These are phyloP conservation scores for Nipponia nippon DNA, from an alignment of 2,113 vertebrate genomes.

Conservation along the genomic window DNA sequence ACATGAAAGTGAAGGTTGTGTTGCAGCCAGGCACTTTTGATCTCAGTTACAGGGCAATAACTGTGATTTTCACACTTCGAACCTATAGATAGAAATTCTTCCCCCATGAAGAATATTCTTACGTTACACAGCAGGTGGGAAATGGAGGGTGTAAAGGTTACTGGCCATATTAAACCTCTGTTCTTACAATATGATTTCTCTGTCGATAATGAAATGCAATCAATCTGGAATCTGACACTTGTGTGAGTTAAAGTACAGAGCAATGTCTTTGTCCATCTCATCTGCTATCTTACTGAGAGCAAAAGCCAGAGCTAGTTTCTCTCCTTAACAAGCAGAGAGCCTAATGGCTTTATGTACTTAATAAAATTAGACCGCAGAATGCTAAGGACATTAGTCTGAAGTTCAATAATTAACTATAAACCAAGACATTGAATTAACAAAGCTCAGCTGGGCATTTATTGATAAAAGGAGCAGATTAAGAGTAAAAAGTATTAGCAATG, in stretches of 20 bases:
- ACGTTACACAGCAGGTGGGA: neutral
- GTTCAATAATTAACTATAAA: constrained; percentile 3
- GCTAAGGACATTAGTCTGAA: neutral
- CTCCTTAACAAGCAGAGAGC: neutral
- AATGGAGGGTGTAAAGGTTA: neutral
- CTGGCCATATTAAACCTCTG: neutral
- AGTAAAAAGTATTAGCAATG: neutral
- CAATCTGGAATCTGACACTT: neutral
- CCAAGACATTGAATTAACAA: neutral
- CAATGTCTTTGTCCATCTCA: neutral
- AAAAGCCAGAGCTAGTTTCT: neutral
- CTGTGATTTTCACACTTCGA: neutral
- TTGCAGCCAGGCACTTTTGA: neutral
- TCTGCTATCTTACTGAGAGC: neutral
- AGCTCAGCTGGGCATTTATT: neutral
- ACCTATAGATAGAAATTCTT: neutral
- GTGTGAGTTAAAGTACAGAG: neutral
- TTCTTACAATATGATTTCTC: neutral
- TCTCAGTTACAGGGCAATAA: neutral
- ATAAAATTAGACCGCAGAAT: constrained; percentile 16
- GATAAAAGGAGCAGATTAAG: constrained; percentile 15
- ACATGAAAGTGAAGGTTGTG: neutral
- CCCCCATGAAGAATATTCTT: neutral
- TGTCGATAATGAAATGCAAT: neutral
- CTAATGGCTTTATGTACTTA: neutral